Evolutionary conservation across 1,140 invertebrate species (phyloP).

Genomic region (Gryllus bimaculatus): DNA sequence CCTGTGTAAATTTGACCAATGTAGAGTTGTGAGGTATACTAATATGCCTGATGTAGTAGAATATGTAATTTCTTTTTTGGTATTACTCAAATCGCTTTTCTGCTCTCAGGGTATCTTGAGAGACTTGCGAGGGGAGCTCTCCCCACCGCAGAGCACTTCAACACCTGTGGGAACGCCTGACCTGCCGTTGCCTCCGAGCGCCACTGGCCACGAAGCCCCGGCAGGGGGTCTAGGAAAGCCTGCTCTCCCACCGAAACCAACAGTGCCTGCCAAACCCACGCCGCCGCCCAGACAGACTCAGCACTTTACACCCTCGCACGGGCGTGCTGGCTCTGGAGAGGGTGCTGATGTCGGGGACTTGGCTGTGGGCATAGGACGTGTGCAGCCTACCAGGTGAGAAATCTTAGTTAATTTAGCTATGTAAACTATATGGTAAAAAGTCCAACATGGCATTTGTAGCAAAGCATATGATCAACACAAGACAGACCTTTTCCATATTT

Average conservation of each 20-base stretch:
- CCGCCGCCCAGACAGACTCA: conserved; percentile 40
- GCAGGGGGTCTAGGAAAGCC: conserved; percentile 32
- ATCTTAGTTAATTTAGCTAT: no score
- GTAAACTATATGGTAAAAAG: no score
- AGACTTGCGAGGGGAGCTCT: neutral
- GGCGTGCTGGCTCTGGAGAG: neutral
- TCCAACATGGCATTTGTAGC: no score
- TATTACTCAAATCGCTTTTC: no score
- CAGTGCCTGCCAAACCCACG: conserved; percentile 36
- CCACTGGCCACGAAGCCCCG: conserved; percentile 33
- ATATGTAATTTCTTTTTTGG: no score
- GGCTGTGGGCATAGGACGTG: neutral
- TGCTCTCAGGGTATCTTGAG: no score
- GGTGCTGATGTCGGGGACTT: neutral
- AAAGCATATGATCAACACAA: no score
- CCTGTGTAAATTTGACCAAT: no score
- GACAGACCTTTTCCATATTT: no score
- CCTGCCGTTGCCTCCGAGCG: conserved; percentile 44
- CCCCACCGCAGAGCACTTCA: conserved; percentile 31
- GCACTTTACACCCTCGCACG: conserved; percentile 1
- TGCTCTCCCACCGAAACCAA: conserved; percentile 63
- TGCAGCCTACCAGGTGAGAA: no score
- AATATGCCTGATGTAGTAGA: no score
- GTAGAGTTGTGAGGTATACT: no score
- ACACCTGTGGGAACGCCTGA: conserved; percentile 46